Conservation (phyloP, 1,140 invertebrate genomes). For the Bombus cullumanus region DNA sequence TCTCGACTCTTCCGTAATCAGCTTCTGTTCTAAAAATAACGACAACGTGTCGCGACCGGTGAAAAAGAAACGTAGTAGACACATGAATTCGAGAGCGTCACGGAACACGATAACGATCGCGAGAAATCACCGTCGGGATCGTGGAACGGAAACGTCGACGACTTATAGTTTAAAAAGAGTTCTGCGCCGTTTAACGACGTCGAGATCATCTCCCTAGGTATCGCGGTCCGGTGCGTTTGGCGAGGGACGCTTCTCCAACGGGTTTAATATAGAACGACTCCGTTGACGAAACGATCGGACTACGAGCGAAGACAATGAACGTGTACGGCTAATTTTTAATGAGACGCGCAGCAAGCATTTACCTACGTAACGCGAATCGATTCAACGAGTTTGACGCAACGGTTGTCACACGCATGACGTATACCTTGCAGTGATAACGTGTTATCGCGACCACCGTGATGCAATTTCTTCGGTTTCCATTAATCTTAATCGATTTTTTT, state of each 20-base stretch:
- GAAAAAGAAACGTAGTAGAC: background rate
- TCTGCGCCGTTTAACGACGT: background rate
- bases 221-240: background rate
- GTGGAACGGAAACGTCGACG: background rate
- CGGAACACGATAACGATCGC: too few relatives aligned
- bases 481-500: background rate
- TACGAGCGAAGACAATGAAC: background rate
- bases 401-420: background rate
- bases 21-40: slow-evolving; percentile 18
- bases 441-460: slow-evolving; percentile 23
- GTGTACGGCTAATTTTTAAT: background rate
- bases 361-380: background rate
- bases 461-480: background rate
- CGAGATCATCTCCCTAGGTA: background rate
- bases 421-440: slow-evolving; percentile 6
- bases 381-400: background rate
- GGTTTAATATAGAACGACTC: background rate
- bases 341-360: background rate
- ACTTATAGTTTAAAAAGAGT: background rate
- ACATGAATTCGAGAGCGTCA: background rate
- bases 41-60: background rate
- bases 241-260: background rate
- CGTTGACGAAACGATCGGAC: slow-evolving; percentile 1
- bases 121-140: too few relatives aligned
- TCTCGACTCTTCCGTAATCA: slow-evolving; percentile 1